These are phyloP conservation scores for Eristalinus aeneus DNA, from an alignment of 2,888 invertebrate species.

Conservation along the genomic window DNA sequence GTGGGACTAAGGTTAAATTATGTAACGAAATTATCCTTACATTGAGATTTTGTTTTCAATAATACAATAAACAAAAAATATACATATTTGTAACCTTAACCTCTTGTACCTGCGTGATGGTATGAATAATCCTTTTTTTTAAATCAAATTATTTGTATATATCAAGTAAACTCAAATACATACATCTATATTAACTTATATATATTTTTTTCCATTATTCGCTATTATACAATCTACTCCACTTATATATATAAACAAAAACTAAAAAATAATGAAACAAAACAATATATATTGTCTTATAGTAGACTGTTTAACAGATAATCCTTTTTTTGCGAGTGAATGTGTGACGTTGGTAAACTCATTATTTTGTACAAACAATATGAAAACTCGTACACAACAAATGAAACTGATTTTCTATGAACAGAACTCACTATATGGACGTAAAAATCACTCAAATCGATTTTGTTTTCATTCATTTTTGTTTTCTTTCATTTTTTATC, in stretches of 20 bases:
- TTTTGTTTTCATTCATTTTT: conserved; percentile 7
- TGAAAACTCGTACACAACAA: conserved; percentile 29
- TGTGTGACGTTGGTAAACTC: conserved; percentile 59
- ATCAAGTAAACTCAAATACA: background rate
- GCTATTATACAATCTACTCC: conserved; percentile 36
- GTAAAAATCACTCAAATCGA: background rate
- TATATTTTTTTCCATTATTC: conserved; percentile 44
- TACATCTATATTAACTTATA: conserved; percentile 5
- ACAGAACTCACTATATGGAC: conserved; percentile 19
- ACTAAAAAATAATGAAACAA: conserved; percentile 1
- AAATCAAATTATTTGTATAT: conserved; percentile 55
- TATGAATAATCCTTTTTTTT: conserved; percentile 36
- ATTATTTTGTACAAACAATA: conserved; percentile 3
- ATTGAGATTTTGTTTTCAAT: conserved; percentile 20
- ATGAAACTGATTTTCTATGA: background rate
- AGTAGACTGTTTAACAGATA: conserved; percentile 47
- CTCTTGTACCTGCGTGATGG: conserved; percentile 52
- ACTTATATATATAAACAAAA: conserved; percentile 28
- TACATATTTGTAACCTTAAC: conserved; percentile 17
- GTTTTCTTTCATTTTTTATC: background rate
- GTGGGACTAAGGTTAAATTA: conserved; percentile 46
- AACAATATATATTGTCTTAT: background rate
- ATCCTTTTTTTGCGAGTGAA: conserved; percentile 63
- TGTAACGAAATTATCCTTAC: background rate
- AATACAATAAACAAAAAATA: background rate